phyloP scores from a whole-genome alignment of 1,140 invertebrate genomes.

The Atta texana region DNA sequence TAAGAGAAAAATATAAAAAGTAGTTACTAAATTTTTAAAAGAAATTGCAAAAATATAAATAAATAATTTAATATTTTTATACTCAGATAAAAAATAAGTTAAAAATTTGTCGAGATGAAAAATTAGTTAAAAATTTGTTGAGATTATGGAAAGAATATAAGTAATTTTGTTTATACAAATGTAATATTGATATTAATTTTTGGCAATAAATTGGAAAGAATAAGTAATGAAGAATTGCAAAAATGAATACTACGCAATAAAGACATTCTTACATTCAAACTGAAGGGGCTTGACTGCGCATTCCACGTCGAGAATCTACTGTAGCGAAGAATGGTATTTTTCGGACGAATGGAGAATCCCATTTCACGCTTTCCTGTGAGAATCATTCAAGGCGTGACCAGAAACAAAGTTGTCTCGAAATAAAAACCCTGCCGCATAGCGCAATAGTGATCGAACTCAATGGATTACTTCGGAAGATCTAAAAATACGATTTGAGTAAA shows the following conservation, averaged over 20 bases:
- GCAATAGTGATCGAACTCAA: background rate
- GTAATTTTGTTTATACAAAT: background rate
- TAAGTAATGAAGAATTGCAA: background rate
- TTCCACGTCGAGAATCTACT: background rate
- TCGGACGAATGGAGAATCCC: constrained; percentile 31
- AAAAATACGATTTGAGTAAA: background rate
- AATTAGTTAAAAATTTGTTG: background rate
- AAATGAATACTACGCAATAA: background rate
- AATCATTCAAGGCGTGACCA: constrained; percentile 27
- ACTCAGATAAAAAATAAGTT: background rate
- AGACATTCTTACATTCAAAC: background rate
- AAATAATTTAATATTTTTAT: background rate
- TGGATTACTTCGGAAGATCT: constrained; percentile 3
- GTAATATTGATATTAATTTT: background rate
- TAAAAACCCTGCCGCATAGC: background rate
- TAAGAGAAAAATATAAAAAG: background rate
- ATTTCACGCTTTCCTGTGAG: constrained; percentile 36
- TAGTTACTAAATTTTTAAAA: background rate
- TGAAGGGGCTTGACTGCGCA: background rate
- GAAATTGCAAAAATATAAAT: background rate
- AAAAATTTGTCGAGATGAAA: background rate
- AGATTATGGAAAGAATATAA: background rate
- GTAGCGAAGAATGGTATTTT: constrained; percentile 50
- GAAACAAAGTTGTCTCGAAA: constrained; percentile 12
- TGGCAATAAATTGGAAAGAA: background rate